A percentile compares a stretch with the other conserved stretches of the same genome.
These are phyloP conservation scores for Glareola pratincola DNA, from an alignment of 2,113 vertebrate genomes.

Conservation along the genomic window DNA sequence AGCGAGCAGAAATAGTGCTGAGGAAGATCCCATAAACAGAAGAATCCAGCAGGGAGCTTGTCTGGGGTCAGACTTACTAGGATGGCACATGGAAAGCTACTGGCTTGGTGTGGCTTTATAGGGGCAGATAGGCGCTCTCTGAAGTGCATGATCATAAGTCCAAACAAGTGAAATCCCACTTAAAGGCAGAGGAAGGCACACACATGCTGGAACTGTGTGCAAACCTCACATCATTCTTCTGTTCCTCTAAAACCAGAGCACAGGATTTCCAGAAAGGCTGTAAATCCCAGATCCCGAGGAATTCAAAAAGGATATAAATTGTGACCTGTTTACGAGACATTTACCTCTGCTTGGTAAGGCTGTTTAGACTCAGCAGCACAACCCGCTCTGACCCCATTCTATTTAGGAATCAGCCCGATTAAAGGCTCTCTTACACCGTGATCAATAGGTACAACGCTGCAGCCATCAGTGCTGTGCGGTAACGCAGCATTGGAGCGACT, in stretches of 20 bases:
- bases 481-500: not conserved
- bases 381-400: slow-evolving; percentile 24
- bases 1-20: not conserved
- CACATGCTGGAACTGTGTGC: not conserved
- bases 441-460: slow-evolving; percentile 41
- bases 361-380: slow-evolving; percentile 32
- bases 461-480: not conserved
- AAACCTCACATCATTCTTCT: not conserved
- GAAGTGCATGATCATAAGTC: not conserved
- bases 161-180: not conserved
- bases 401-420: slow-evolving; percentile 40
- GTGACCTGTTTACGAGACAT: slow-evolving; percentile 9
- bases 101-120: not conserved
- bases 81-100: not conserved
- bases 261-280: not conserved
- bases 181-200: not conserved
- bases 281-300: not conserved
- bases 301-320: not conserved
- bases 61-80: not conserved
- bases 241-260: not conserved
- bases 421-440: slow-evolving; percentile 33
- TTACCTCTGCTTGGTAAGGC: not conserved
- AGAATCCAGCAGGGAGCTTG: not conserved
- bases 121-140: not conserved
- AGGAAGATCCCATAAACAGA: not conserved